phyloP scores from a whole-genome alignment of 2,888 invertebrate species.

The Cryptops parisi region DNA sequence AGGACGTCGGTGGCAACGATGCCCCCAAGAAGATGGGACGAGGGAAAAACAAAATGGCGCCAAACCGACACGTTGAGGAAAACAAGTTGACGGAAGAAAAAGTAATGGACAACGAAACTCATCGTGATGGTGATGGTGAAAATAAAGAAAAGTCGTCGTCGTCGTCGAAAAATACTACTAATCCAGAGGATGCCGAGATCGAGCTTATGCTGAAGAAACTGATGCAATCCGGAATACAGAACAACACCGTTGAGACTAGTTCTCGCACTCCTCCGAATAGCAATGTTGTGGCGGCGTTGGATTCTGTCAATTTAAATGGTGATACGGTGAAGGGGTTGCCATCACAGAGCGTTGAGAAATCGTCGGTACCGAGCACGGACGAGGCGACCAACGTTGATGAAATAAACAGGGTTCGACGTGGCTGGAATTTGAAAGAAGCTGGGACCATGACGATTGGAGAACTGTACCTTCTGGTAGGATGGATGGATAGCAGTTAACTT shows the following conservation, averaged over 20 bases:
- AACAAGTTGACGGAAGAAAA: not conserved
- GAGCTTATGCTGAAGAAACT: not conserved
- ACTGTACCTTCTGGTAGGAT: constrained; percentile 63
- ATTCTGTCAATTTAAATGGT: too few species aligned
- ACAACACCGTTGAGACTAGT: not conserved
- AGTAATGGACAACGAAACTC: not conserved
- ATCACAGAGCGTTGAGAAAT: not conserved
- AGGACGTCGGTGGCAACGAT: not conserved
- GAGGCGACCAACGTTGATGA: constrained; percentile 3
- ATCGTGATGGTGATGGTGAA: not conserved
- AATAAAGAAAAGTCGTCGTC: not conserved
- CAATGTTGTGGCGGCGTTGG: too few species aligned
- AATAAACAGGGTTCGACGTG: constrained; percentile 40
- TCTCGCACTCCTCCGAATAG: not conserved
- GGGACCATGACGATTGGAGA: constrained; percentile 76
- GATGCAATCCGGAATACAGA: not conserved
- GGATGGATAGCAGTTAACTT: too few species aligned
- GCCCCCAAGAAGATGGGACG: not conserved
- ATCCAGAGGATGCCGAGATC: not conserved
- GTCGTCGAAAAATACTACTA: not conserved
- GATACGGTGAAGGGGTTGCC: not conserved
- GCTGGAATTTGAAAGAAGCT: constrained; percentile 64
- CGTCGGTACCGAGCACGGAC: not conserved
- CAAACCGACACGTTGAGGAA: too few species aligned
- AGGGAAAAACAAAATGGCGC: too few species aligned